Evolutionary conservation across 2,113 vertebrate genomes (phyloP), one percentile per base, ranked within the genome.

Genomic region (Leptocoma aspasia): DNA sequence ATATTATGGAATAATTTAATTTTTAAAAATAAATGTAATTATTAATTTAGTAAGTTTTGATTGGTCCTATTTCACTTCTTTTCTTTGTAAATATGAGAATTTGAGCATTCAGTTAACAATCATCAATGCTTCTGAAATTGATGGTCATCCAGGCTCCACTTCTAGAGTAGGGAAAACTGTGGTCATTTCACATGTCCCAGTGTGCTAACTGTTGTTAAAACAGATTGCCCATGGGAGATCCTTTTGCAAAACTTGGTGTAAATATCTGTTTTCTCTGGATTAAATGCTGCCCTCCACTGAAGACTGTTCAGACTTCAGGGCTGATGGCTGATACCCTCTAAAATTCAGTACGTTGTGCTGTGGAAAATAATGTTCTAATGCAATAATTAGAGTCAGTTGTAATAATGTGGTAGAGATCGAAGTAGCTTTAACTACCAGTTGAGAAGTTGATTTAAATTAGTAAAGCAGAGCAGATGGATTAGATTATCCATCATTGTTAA

Each of bases 181-280:
- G 75, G 37, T 73, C 54, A 59, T 59, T 86, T 81, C 42, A 77
- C 33, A 81, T 66, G 35, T 83, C 64, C 23, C 64, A 56, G 2
- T 50, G 42, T 41, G 69, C 50, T 65, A 92, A 86, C 80, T 76
- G 79, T 86, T 89, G 68, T 91, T 70, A 91, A 95, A 92, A 61
- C 37, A 92, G 59, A 65, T 47, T 86, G 44, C 42, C 45, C 83
- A 23, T 60, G 64, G 86, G 86, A 96, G 61, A 73, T 63, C 13
- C 6, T 77, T 94, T n/a, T 57, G 42, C 45, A 69, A 41, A 72
- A 77, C 80, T 81, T 73, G 26, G 35, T 91, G 31, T 65, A 50
- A 86, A 68, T 80, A 61, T 37, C 49, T 72, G 3, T 82, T 82
- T 92, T 82, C 47, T 94, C 71, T 65, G 30, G n/a, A 59, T 79